phyloP scores from a whole-genome alignment of 1,140 invertebrate species.

The Palaemon carinicauda region DNA sequence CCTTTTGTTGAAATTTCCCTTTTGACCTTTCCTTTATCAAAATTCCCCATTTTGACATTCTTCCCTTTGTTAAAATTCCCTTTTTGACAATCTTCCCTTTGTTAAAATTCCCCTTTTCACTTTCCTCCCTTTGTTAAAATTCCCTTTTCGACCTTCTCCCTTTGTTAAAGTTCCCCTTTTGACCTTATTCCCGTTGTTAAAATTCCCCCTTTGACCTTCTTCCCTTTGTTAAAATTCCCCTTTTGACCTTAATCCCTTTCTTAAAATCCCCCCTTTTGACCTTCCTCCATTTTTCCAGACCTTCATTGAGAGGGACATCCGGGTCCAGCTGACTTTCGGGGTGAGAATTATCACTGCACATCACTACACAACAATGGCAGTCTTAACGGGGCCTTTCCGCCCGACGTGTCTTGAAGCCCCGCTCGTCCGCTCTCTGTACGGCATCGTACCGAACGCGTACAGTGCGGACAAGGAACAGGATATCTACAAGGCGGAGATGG shows the following conservation, averaged over 20 bases:
- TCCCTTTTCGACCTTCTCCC: background rate
- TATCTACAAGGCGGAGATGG: conserved; percentile 49
- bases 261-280: background rate
- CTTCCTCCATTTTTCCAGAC: conserved; percentile 23
- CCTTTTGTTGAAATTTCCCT: background rate
- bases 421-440: conserved; percentile 43
- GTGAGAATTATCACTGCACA: conserved; percentile 37
- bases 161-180: background rate
- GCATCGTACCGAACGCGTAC: conserved; percentile 43
- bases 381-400: conserved; percentile 47
- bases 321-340: conserved; percentile 49
- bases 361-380: conserved; percentile 48
- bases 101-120: background rate
- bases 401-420: conserved; percentile 18
- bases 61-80: too few relatives aligned
- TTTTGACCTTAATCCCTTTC: too few relatives aligned
- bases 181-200: background rate
- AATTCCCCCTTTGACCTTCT: background rate
- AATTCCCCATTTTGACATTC: background rate
- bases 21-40: background rate
- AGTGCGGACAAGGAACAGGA: background rate
- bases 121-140: background rate
- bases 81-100: background rate
- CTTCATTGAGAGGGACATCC: conserved; percentile 51
- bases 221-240: background rate